Conservation (phyloP, 2,888 invertebrate species). For the Nomada hirtipes region DNA sequence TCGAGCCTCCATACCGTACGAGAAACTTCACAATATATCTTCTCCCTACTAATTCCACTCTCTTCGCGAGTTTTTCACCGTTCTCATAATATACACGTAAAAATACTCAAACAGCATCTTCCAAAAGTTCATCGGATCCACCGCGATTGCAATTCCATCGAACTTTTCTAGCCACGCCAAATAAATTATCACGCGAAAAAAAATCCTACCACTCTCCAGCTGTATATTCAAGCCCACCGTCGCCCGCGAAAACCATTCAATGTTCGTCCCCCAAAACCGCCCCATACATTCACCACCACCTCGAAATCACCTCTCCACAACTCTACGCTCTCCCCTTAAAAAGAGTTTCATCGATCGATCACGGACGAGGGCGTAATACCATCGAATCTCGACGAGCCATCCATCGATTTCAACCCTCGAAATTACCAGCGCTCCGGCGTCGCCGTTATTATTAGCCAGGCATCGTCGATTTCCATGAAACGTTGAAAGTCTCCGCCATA, state of each 20-base stretch:
- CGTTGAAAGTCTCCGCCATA: conserved; percentile 17
- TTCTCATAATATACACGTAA: too few species aligned
- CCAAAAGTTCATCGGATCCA: too few species aligned
- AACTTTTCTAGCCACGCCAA: too few species aligned
- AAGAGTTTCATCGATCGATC: conserved; percentile 1
- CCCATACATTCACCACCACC: not conserved
- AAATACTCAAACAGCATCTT: too few species aligned
- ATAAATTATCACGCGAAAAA: too few species aligned
- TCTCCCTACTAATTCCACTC: too few species aligned
- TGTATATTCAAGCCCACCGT: too few species aligned
- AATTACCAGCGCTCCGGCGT: conserved; percentile 20
- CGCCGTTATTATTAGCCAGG: conserved; percentile 48
- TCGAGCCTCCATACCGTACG: not conserved
- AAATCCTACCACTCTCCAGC: not conserved
- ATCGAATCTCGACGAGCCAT: not conserved
- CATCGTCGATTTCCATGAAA: conserved; percentile 56
- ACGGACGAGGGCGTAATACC: not conserved
- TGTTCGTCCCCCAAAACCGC: not conserved
- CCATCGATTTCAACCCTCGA: conserved; percentile 22
- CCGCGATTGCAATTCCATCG: too few species aligned
- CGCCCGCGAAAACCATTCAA: not conserved
- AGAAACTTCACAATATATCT: too few species aligned
- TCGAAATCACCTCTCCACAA: not conserved
- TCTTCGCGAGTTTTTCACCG: too few species aligned
- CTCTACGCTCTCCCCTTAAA: not conserved